Evolutionary conservation across 2,888 invertebrate species (phyloP).

Genomic region (Cephus rjabovi): DNA sequence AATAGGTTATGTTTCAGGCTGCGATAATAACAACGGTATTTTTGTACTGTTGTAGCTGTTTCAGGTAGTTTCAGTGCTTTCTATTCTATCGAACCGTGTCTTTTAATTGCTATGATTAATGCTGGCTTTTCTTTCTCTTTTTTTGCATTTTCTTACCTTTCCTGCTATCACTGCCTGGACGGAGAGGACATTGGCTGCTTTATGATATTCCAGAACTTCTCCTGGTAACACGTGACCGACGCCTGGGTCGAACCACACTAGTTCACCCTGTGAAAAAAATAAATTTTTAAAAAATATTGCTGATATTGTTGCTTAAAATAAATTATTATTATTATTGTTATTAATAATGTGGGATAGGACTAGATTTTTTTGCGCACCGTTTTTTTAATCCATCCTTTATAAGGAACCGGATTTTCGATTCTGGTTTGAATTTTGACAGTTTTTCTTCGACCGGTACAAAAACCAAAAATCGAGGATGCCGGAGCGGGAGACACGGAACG

Average conservation of each 20-base stretch:
- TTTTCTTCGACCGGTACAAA: slow-evolving; percentile 57
- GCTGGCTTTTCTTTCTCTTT: slow-evolving; percentile 7
- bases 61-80: slow-evolving; percentile 29
- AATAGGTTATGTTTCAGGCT: slow-evolving; percentile 62
- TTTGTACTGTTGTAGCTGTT: slow-evolving; percentile 39
- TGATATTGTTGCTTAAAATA: not conserved
- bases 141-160: slow-evolving; percentile 72
- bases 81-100: slow-evolving; percentile 25
- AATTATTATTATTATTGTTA: not conserved
- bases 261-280: slow-evolving; percentile 74
- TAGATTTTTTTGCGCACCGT: not conserved
- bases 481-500: slow-evolving; percentile 40
- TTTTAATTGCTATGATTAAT: not conserved
- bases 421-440: not conserved
- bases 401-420: not conserved
- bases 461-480: slow-evolving; percentile 58
- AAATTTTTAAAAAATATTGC: not conserved
- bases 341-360: not conserved
- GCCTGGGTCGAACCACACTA: slow-evolving; percentile 95
- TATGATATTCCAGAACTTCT: slow-evolving; percentile 89
- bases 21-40: slow-evolving; percentile 27
- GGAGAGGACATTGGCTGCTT: slow-evolving; percentile 89
- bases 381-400: not conserved
- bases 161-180: slow-evolving; percentile 89
- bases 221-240: slow-evolving; percentile 92